These are phyloP conservation scores for Rhingia campestris DNA, from an alignment of 2,888 invertebrate species.

Conservation along the genomic window DNA sequence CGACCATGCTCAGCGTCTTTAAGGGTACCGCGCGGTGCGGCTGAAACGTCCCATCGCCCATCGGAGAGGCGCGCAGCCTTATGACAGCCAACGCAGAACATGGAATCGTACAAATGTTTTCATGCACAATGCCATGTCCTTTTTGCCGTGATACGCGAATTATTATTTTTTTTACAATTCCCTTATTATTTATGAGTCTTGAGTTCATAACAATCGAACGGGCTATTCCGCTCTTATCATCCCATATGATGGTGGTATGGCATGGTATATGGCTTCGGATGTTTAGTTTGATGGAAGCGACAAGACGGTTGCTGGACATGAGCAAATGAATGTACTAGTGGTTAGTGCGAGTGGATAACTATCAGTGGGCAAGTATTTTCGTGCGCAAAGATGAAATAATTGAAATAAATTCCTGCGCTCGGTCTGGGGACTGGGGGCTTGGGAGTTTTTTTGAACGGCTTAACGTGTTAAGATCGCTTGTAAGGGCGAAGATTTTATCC, in stretches of 20 bases:
- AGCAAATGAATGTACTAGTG: conserved; percentile 53
- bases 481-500: too few relatives aligned
- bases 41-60: neutral
- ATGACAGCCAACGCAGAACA: conserved; percentile 71
- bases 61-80: conserved; percentile 4
- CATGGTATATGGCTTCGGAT: too few relatives aligned
- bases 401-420: conserved; percentile 10
- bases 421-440: neutral
- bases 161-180: conserved; percentile 50
- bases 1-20: conserved; percentile 67
- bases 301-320: conserved; percentile 46
- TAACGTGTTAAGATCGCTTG: too few relatives aligned
- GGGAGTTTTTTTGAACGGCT: neutral
- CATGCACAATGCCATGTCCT: conserved; percentile 75
- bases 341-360: conserved; percentile 64
- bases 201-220: conserved; percentile 43
- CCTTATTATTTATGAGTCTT: conserved; percentile 64
- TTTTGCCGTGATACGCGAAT: conserved; percentile 68
- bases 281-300: conserved; percentile 38
- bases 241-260: neutral
- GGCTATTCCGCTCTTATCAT: conserved; percentile 52
- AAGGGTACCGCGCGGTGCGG: conserved; percentile 61
- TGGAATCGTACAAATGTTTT: conserved; percentile 77
- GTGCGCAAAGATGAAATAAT: conserved; percentile 57
- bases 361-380: conserved; percentile 59